Percentiles rank a stretch among this genome's conserved stretches.
phyloP scores from a whole-genome alignment of 1,140 invertebrate species.

The Kradibia gibbosae region DNA sequence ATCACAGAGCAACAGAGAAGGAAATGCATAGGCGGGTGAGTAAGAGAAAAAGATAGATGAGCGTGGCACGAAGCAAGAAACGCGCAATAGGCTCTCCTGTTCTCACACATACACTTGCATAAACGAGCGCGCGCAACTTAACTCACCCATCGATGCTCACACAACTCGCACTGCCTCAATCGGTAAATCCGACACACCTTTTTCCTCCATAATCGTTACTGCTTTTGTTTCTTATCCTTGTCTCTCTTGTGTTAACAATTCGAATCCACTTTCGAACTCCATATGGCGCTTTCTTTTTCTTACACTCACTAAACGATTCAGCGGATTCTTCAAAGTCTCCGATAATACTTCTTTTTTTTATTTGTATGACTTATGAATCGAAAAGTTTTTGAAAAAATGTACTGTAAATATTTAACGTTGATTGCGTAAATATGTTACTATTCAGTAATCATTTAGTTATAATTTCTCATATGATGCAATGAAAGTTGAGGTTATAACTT shows the following conservation, averaged over 20 bases:
- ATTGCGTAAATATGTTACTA: no score
- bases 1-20: background rate
- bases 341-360: no score
- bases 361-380: no score
- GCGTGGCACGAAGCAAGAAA: background rate
- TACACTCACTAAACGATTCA: background rate
- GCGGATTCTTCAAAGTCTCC: background rate
- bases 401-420: no score
- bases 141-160: background rate
- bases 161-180: slow-evolving; percentile 24
- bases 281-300: background rate
- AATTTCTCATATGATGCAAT: no score
- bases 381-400: no score
- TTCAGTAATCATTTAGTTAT: no score
- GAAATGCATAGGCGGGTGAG: background rate
- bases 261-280: slow-evolving; percentile 1
- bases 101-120: background rate
- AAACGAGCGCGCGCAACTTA: background rate
- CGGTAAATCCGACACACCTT: slow-evolving; percentile 47
- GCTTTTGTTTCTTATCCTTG: slow-evolving; percentile 7
- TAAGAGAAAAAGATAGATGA: slow-evolving; percentile 27
- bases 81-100: background rate
- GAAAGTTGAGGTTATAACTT: no score
- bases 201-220: slow-evolving; percentile 25
- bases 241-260: background rate